Evolutionary conservation across 2,888 invertebrate genomes (phyloP), one percentile per base, ranked within the genome.

Genomic region (Leucophenga maculata): DNA sequence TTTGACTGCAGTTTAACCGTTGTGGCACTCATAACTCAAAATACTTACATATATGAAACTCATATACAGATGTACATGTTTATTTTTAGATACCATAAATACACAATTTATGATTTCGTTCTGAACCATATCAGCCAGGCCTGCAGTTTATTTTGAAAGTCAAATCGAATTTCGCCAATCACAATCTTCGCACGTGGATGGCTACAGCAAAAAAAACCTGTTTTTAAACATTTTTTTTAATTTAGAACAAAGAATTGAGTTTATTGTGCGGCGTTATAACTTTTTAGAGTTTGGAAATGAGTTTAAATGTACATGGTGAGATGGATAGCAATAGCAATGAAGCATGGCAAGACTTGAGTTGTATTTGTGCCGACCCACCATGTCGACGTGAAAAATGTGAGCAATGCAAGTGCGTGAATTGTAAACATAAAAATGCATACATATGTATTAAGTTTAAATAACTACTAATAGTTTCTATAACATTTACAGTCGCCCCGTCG

Each of bases 321-420:
- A 78, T 75, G 79, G 73, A 74, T 70, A 68, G 75, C 69, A 16
- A 72, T 68, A 4, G 59, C 72, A 75, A 84, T 1, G 90, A 91
- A 60, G 92, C 90, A 18, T 93, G 95, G 92, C 90, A 91, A 77
- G 95, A 95, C 86, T 89, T 95, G 68, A 91, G 92, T 4, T 92
- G 92, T 77, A 93, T 95, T 76, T 91, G 92, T 52, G 92, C 94
- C 3, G 95, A 95, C 87, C 95, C 95, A 31, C 94, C 95, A 16
- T 85, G 90, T 74, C 93, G 82, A 50, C 90, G 95, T 70, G 90
- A 92, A 78, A 90, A 93, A 75, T 95, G 95, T 88, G 83, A 88
- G 65, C 90, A 91, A 73, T 95, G 95, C 93, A 90, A 91, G 95
- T 95, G 90, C 90, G 91, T 89, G 3, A 69, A 69, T 69, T 72